Conservation (phyloP, 2,113 vertebrate species). For the Galemys pyrenaicus region DNA sequence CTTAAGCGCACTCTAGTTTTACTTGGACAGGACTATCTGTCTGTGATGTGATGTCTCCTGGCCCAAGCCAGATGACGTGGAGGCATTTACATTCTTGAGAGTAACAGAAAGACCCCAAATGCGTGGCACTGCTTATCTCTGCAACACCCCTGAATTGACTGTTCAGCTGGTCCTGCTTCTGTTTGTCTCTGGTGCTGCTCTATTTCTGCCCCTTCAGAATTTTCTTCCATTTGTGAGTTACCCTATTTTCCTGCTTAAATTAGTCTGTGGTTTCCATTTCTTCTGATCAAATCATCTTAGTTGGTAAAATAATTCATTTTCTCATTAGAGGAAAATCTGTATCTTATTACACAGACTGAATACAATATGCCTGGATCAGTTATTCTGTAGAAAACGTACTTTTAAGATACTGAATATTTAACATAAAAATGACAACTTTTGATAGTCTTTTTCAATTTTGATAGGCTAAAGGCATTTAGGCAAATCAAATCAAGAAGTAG, state of each 20-base stretch:
- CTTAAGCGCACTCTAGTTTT: neutral
- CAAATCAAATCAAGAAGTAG: constrained; percentile 26
- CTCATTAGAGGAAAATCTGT: neutral
- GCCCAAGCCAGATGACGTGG: neutral
- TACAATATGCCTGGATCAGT: neutral
- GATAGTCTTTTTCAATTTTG: neutral
- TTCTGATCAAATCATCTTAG: constrained; percentile 34
- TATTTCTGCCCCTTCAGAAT: neutral
- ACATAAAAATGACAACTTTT: neutral
- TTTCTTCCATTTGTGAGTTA: constrained; percentile 17
- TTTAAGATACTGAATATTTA: constrained; percentile 37
- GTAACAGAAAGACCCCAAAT: neutral
- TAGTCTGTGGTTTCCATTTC: neutral
- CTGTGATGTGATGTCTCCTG: neutral
- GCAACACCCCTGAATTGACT: neutral
- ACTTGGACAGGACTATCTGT: neutral
- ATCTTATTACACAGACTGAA: neutral
- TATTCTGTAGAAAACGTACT: constrained; percentile 3
- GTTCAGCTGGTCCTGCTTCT: neutral
- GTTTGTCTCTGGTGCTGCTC: neutral
- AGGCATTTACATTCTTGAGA: neutral
- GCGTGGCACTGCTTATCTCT: neutral
- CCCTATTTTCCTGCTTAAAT: neutral
- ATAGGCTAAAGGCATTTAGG: constrained; percentile 22
- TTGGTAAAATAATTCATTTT: constrained; percentile 38